Evolutionary conservation across 1,140 invertebrate species (phyloP).

Genomic region (Bradysia coprophila): DNA sequence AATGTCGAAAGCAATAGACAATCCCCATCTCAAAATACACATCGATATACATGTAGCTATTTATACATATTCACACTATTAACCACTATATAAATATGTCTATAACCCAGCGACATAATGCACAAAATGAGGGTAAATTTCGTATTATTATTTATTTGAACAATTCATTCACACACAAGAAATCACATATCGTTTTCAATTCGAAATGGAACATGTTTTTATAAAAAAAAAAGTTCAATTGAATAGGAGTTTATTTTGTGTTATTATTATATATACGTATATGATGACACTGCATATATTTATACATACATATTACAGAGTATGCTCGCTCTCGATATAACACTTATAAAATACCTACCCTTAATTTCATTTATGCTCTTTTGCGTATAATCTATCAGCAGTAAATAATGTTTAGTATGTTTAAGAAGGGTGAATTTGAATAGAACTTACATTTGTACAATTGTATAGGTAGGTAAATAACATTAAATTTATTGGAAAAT

Average conservation of each 20-base stretch:
- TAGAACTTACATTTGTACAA: too few relatives aligned
- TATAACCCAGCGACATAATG: neutral
- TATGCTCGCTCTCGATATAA: too few relatives aligned
- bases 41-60: neutral
- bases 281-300: neutral
- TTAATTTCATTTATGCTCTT: neutral
- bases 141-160: too few relatives aligned
- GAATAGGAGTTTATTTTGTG: neutral
- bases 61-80: neutral
- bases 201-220: neutral
- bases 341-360: neutral
- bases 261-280: neutral
- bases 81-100: neutral
- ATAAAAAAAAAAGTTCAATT: too few relatives aligned
- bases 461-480: too few relatives aligned
- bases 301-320: too few relatives aligned
- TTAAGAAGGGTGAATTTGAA: neutral
- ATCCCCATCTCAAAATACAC: neutral
- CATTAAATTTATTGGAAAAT: too few relatives aligned
- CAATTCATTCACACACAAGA: too few relatives aligned
- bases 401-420: neutral
- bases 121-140: too few relatives aligned
- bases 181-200: neutral
- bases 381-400: neutral
- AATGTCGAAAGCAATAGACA: neutral